These are phyloP conservation scores for Coremacera marginata DNA, from an alignment of 2,888 invertebrate genomes.

Conservation along the genomic window DNA sequence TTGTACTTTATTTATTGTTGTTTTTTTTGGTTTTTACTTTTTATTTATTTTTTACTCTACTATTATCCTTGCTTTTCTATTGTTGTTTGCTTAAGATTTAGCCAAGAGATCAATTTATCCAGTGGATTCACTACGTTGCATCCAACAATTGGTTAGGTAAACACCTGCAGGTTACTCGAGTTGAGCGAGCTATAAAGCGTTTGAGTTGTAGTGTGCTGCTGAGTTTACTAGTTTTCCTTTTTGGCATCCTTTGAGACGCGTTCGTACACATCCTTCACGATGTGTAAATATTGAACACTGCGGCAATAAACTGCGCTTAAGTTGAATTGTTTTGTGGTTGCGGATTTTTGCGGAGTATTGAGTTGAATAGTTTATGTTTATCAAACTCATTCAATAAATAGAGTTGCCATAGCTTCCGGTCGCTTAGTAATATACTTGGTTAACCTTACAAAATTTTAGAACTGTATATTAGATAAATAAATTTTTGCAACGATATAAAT, in stretches of 20 bases:
- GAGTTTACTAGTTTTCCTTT: not conserved
- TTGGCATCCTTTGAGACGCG: conserved; percentile 1
- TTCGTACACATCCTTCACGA: not conserved
- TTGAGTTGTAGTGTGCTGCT: not conserved
- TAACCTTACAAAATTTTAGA: no score
- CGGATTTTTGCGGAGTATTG: no score
- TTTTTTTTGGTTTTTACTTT: not conserved
- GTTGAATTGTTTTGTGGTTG: conserved; percentile 19
- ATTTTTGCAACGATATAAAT: no score
- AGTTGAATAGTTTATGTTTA: no score
- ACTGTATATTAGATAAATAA: no score
- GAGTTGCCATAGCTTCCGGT: no score
- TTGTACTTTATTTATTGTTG: not conserved
- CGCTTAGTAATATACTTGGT: no score
- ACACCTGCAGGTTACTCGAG: not conserved
- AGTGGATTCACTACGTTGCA: conserved; percentile 21
- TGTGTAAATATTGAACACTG: conserved; percentile 31
- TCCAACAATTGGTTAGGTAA: conserved; percentile 24
- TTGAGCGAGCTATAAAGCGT: not conserved
- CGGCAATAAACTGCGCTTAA: conserved; percentile 23
- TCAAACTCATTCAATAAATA: no score
- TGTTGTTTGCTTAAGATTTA: conserved; percentile 15
- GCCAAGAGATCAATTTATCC: conserved; percentile 29
- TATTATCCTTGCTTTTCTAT: not conserved
- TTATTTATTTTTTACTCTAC: not conserved